Conservation (phyloP, 2,888 invertebrate species). For the Philhelius pedissequus region DNA sequence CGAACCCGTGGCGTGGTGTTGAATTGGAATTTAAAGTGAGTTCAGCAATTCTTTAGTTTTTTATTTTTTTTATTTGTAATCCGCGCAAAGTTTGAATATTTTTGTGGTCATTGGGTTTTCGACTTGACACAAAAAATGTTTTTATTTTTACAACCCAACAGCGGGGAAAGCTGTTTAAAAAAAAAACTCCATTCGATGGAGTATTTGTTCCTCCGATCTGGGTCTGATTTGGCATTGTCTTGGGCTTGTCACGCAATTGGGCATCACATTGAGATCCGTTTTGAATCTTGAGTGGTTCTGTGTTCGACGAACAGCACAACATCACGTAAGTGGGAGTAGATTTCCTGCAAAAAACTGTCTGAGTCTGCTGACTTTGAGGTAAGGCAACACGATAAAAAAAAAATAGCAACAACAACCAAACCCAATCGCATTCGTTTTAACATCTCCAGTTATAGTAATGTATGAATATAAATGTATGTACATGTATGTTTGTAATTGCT, state of each 20-base stretch:
- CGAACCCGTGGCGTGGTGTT: constrained; percentile 16
- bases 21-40: constrained; percentile 56
- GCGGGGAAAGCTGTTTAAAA: neutral
- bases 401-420: neutral
- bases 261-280: constrained; percentile 40
- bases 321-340: constrained; percentile 45
- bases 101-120: constrained; percentile 34
- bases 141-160: neutral
- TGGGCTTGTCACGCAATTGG: constrained; percentile 49
- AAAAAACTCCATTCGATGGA: neutral
- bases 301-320: neutral
- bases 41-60: constrained; percentile 17
- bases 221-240: constrained; percentile 1
- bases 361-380: constrained; percentile 26
- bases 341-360: constrained; percentile 31
- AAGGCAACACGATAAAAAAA: neutral
- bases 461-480: no score
- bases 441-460: neutral
- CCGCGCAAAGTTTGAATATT: constrained; percentile 33
- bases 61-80: constrained; percentile 1
- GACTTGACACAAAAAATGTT: neutral
- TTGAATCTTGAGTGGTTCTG: constrained; percentile 7
- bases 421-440: neutral
- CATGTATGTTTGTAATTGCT: constrained; percentile 12
- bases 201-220: neutral